Evolutionary conservation across 2,113 vertebrate species (phyloP).

Genomic region (Australoheros scitulus): DNA sequence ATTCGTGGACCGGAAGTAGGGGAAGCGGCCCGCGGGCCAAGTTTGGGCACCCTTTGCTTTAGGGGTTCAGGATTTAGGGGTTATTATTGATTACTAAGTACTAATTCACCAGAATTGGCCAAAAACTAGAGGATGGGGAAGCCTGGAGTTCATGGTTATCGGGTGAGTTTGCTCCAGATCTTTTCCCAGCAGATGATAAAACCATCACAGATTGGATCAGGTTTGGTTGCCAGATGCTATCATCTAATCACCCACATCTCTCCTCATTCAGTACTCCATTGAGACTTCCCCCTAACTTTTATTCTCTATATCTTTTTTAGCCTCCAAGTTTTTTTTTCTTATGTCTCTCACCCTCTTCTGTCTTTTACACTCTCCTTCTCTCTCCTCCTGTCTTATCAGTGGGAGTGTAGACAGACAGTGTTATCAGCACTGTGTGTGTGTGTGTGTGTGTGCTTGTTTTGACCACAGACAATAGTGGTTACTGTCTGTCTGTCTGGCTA

Average conservation of each 20-base stretch:
- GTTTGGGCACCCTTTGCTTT: too few species aligned
- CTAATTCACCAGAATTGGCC: not conserved
- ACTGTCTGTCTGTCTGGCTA: conserved; percentile 61
- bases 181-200: conserved; percentile 64
- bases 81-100: not conserved
- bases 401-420: conserved; percentile 63
- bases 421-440: conserved; percentile 58
- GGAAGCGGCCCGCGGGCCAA: too few species aligned
- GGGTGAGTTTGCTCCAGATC: conserved; percentile 35
- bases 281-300: not conserved
- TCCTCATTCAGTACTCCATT: conserved; percentile 4
- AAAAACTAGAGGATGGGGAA: not conserved
- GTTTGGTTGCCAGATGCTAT: conserved; percentile 75
- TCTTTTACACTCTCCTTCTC: conserved; percentile 16
- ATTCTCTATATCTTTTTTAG: conserved; percentile 7
- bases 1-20: too few species aligned
- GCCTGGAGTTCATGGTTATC: conserved; percentile 31
- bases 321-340: not conserved
- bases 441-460: conserved; percentile 38
- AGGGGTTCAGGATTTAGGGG: not conserved
- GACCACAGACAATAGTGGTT: conserved; percentile 75
- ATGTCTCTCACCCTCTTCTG: conserved; percentile 11
- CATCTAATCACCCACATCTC: conserved; percentile 29
- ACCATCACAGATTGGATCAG: conserved; percentile 49
- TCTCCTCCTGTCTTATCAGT: conserved; percentile 50